Percentiles rank a stretch among this genome's conserved stretches.
Evolutionary conservation across 2,797 vertebrate species (phyloP).

Genomic region (Pangasius krempfi): DNA sequence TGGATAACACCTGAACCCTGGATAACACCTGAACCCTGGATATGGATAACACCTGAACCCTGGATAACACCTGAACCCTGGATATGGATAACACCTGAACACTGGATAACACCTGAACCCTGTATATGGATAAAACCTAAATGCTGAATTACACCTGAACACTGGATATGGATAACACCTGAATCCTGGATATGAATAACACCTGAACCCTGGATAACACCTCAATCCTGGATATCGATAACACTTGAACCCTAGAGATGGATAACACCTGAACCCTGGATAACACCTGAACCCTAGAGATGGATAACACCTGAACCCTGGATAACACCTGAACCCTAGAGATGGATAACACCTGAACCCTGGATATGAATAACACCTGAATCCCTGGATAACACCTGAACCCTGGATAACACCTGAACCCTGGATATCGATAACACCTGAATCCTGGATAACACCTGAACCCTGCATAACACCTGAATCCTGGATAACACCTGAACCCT

Average conservation of each 20-base stretch:
- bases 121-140: neutral
- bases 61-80: neutral
- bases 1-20: neutral
- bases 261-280: neutral
- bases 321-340: neutral
- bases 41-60: neutral
- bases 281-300: neutral
- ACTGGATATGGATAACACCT: neutral
- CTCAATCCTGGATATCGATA: neutral
- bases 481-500: too few relatives aligned
- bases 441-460: neutral
- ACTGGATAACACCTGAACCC: neutral
- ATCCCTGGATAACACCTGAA: neutral
- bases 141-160: neutral
- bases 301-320: neutral
- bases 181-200: neutral
- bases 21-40: neutral
- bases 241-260: neutral
- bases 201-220: neutral
- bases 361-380: neutral
- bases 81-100: neutral
- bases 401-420: neutral
- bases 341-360: neutral
- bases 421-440: neutral
- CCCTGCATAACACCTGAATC: neutral